phyloP scores from a whole-genome alignment of 1,140 invertebrate genomes.

The Drosophila kepulauana region DNA sequence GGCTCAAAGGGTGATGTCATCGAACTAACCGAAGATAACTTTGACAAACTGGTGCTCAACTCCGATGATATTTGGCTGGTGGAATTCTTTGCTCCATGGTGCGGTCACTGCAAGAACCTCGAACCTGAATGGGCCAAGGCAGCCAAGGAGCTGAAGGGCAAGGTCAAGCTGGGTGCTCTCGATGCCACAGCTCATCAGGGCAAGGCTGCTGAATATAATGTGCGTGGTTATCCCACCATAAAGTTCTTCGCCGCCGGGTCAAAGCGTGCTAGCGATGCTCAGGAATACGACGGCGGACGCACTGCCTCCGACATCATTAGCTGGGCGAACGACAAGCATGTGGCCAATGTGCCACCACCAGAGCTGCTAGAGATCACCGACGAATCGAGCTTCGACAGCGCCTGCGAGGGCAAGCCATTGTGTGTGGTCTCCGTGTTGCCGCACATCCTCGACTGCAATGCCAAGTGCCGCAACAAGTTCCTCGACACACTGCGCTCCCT shows the following conservation, averaged over 20 bases:
- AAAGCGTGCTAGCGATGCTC: constrained; percentile 89
- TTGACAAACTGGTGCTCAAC: constrained; percentile 95
- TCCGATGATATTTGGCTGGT: constrained; percentile 98
- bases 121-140: constrained; percentile 98
- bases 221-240: constrained; percentile 98
- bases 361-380: constrained; percentile 92
- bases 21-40: constrained; percentile 97
- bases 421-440: constrained; percentile 98
- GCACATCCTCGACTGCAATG: constrained; percentile 98
- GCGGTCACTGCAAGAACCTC: constrained; percentile 98
- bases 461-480: constrained; percentile 96
- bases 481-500: constrained; percentile 90
- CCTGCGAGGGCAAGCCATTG: constrained; percentile 94
- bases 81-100: constrained; percentile 99
- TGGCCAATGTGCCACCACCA: constrained; percentile 95
- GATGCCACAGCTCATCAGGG: constrained; percentile 97
- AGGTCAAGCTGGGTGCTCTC: constrained; percentile 97
- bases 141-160: constrained; percentile 97
- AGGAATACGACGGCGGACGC: constrained; percentile 96
- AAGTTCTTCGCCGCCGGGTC: constrained; percentile 96
- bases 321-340: constrained; percentile 94
- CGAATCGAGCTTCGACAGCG: constrained; percentile 89
- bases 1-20: constrained; percentile 90
- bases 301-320: constrained; percentile 95
- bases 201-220: constrained; percentile 91